Evolutionary conservation across 1,140 invertebrate genomes (phyloP), one percentile per base, ranked within the genome.

Genomic region (Idris sp.): DNA sequence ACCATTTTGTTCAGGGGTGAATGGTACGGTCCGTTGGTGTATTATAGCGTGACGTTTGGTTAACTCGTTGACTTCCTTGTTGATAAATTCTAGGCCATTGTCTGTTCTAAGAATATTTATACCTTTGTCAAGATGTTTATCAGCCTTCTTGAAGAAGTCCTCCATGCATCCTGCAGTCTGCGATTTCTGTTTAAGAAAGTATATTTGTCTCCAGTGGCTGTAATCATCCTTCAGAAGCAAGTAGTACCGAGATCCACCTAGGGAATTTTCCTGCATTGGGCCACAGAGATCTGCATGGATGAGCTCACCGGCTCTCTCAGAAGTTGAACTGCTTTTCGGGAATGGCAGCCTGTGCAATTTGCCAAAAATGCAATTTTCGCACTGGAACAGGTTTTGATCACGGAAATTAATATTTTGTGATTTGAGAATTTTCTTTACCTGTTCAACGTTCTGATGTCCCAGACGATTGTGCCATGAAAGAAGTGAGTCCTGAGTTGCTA

Each of bases 31-130:
- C 13, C 43, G 62, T 15, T 77, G 48, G 49, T 74, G 71, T 11
- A 5, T 41, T 10, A 69, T 49, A 0, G 26, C 41, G 30, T 33
- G 10, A 3, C 78, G 81, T 72, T 80, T 84, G 80, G 85, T 86
- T 84, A 85, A 61, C 6, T 43, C 22, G 16, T 26, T 11, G 5
- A 88, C 46, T 18, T 81, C 74, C 46, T 75, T 71, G 44, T 84
- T 87, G 1, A 81, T 38, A 68, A 84, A 86, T 30, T 88, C 86
- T 6, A 75, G n/a, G 6, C 85, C 87, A 79, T 87, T 88, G 48
- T 89, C 88, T 11, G 77, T 82, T 68, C 83, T 73, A 2, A 90
- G 11, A 5, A 19, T 14, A 48, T 86, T 82, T 4, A 87, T 19
- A n/a, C 40, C 22, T 26, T 43, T 25, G 2, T 7, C 19, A 2